A percentile compares a stretch with the other conserved stretches of the same genome.
Evolutionary conservation across 2,797 vertebrate species (phyloP).

Genomic region (Psittacula echo): DNA sequence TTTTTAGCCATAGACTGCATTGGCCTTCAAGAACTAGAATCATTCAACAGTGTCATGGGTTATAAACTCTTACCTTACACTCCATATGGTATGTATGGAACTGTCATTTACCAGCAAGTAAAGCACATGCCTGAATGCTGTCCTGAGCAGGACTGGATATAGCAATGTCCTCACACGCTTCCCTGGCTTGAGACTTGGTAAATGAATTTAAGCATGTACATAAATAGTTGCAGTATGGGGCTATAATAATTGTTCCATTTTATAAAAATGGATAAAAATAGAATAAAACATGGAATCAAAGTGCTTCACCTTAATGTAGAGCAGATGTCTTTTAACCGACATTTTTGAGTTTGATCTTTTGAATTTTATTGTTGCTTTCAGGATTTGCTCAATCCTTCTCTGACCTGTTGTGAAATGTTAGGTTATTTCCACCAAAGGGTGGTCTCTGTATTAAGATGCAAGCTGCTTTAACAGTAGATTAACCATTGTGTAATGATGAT

Average conservation of each 20-base stretch:
- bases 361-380: neutral
- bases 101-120: neutral
- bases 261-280: neutral
- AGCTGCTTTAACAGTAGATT: conserved; percentile 27
- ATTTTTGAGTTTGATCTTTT: neutral
- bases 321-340: neutral
- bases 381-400: neutral
- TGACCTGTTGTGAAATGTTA: neutral
- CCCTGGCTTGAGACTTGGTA: neutral
- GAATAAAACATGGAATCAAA: neutral
- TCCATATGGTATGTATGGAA: neutral
- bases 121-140: neutral
- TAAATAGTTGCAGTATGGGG: neutral
- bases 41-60: neutral
- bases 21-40: neutral
- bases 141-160: neutral
- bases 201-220: neutral
- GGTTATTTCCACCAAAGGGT: neutral
- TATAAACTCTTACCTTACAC: neutral
- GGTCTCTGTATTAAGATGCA: conserved; percentile 17
- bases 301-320: neutral
- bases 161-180: neutral
- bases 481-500: neutral
- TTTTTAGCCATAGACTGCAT: neutral
- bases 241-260: neutral